Evolutionary conservation across 2,888 invertebrate species (phyloP), one percentile per base, ranked within the genome.

Genomic region (Mythimna impura): DNA sequence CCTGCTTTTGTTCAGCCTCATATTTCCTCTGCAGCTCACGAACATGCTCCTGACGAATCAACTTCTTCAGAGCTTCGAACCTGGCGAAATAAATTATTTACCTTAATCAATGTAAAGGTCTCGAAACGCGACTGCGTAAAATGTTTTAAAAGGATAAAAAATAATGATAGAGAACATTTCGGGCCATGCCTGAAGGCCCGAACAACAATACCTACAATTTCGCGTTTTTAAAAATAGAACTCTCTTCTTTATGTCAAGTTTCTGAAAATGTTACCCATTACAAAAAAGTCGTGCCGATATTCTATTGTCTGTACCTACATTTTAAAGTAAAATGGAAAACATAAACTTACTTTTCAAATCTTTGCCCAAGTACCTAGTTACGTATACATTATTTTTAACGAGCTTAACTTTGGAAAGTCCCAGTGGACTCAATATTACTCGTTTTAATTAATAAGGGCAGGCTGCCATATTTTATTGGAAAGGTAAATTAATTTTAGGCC

Each of bases 61-160:
- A 91, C 88, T 98, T 98, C 96, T 98, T 98, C 68, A 98, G 95
- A 82, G 98, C 97, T 86, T 98, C 98, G 90, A 98, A 98, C 73
- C 97, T 97, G 87, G 69, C 66, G 85, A 81, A 83, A 84, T 83
- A 75, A 20, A 40, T 17, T 7, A 36, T 25, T 20, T 30, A 55
- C 20, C 14, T 25, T 17, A 20, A 47, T 5, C 2, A 52, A 25
- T 40, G n/a, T 10, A 40, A 3, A 30, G 25, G 20, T 14, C n/a
- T 8, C 4, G 7, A 12, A 40, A 40, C 12, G 6, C 20, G 8
- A 57, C 40, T 7, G 34, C 20, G 14, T 22, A 58, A 58, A 25
- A 30, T 0, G 17, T 52, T 68, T n/a, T 10, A 36, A 25, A 55
- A 5, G 12, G 14, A 25, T 30, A 14, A 36, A 43, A 17, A 36